Evolutionary conservation across 2,888 invertebrate species (phyloP), one percentile per base, ranked within the genome.

Genomic region (Tenthredo distinguenda): DNA sequence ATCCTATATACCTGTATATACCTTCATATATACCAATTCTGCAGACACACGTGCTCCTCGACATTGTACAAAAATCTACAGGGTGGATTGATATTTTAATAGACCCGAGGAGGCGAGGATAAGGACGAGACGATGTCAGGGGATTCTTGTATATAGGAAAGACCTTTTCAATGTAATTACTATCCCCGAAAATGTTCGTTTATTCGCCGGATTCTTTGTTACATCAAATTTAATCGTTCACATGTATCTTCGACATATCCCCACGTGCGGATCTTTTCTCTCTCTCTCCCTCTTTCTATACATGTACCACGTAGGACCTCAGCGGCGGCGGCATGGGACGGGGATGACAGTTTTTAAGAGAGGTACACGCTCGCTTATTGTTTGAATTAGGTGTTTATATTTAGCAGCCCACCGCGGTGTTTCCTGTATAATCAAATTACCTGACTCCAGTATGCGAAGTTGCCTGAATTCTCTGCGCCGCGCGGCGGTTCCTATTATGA

Each of bases 351-450:
- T 68, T 68, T 31, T 68, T 5, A 31, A 68, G 68, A 68, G 15
- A 68, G 68, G 15, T 68, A 34, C 34, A 18, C 68, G 68, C 26
- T 26, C 34, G 68, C 31, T 26, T 7, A n/a, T 55, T 55, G 55
- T 55, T 55, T 55, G 68, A 68, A 68, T 68, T 68, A 68, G 68
- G 21, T 68, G 31, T 68, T 31, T 68, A 68, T 71, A 71, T 34
- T n/a, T 37, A 37, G 34, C 71, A 18, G 2, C 34, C 71, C n/a
- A 18, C 71, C 18, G 37, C 26, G 31, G 10, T n/a, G 31, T 31
- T 71, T n/a, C n/a, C 34, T 71, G 71, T 71, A n/a, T 71, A 71
- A 71, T 71, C 71, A 71, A 71, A 71, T 71, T 71, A 71, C 37
- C 37, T 18, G 34, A 71, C 71, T 71, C 37, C 37, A 31, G 26